Evolutionary conservation across 2,888 invertebrate species (phyloP).

Genomic region (Tethea ocularis): DNA sequence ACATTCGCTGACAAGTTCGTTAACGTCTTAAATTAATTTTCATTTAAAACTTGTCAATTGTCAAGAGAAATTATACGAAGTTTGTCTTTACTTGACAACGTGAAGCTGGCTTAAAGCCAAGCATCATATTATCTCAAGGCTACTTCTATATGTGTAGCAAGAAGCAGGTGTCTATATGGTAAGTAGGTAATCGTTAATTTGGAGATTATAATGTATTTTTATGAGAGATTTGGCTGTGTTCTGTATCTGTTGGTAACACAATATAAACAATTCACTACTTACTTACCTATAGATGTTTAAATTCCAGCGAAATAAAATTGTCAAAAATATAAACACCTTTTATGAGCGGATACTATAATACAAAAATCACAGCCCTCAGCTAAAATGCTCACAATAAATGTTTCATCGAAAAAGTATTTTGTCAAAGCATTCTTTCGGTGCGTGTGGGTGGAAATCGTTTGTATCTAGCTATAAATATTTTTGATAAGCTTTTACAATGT

Average conservation of each 20-base stretch:
- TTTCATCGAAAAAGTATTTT: slow-evolving; percentile 4
- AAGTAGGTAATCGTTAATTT: too few species aligned
- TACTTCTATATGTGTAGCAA: slow-evolving; percentile 24
- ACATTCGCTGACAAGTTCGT: slow-evolving; percentile 60
- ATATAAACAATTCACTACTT: too few species aligned
- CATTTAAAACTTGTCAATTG: slow-evolving; percentile 69
- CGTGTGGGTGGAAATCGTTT: background rate
- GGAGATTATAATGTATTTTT: too few species aligned
- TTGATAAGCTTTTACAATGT: slow-evolving; percentile 44
- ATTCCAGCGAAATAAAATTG: too few species aligned
- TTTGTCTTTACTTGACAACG: slow-evolving; percentile 61
- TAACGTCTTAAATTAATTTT: slow-evolving; percentile 70
- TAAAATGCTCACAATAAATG: background rate
- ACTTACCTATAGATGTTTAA: too few species aligned
- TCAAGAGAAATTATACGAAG: slow-evolving; percentile 61
- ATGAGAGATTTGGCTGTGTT: too few species aligned
- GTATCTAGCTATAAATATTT: slow-evolving; percentile 14
- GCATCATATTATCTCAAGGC: slow-evolving; percentile 41
- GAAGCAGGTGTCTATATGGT: too few species aligned
- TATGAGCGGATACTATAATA: background rate
- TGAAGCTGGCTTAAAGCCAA: slow-evolving; percentile 64
- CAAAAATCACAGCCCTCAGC: background rate
- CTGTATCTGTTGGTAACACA: too few species aligned
- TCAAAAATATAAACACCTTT: background rate
- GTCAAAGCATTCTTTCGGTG: slow-evolving; percentile 7